These are phyloP conservation scores for Sitophilus oryzae DNA, from an alignment of 1,140 invertebrate species.

Conservation along the genomic window DNA sequence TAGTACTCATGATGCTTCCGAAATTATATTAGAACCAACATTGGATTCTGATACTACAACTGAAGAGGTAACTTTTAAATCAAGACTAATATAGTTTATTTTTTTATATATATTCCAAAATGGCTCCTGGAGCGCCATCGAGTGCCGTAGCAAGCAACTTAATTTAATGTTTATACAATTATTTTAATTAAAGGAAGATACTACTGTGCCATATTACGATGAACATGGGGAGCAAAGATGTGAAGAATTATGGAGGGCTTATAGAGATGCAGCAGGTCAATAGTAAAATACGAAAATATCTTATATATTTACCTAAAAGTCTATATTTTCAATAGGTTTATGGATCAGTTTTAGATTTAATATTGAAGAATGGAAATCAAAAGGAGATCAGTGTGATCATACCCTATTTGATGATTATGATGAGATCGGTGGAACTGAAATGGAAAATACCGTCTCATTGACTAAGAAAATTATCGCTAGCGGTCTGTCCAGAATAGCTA, in stretches of 20 bases:
- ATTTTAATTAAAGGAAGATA: neutral
- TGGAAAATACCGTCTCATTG: conserved; percentile 8
- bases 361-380: neutral
- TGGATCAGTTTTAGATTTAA: conserved; percentile 11
- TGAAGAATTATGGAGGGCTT: conserved; percentile 1
- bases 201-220: neutral
- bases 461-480: conserved; percentile 25
- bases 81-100: neutral
- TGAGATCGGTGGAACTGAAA: neutral
- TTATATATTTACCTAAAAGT: neutral
- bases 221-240: conserved; percentile 1
- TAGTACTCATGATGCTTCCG: neutral
- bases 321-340: neutral
- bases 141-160: too few relatives aligned
- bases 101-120: too few relatives aligned
- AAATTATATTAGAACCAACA: too few relatives aligned
- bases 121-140: too few relatives aligned
- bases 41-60: neutral
- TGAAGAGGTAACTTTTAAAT: neutral
- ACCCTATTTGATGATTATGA: too few relatives aligned
- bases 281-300: neutral
- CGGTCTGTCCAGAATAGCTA: conserved; percentile 29
- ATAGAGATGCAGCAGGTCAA: conserved; percentile 6
- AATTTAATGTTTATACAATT: neutral
- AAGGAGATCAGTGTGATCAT: too few relatives aligned